Percentiles rank a stretch among this genome's conserved stretches.
Evolutionary conservation across 2,888 invertebrate species (phyloP).

Genomic region (Hypselothyrea guttata): DNA sequence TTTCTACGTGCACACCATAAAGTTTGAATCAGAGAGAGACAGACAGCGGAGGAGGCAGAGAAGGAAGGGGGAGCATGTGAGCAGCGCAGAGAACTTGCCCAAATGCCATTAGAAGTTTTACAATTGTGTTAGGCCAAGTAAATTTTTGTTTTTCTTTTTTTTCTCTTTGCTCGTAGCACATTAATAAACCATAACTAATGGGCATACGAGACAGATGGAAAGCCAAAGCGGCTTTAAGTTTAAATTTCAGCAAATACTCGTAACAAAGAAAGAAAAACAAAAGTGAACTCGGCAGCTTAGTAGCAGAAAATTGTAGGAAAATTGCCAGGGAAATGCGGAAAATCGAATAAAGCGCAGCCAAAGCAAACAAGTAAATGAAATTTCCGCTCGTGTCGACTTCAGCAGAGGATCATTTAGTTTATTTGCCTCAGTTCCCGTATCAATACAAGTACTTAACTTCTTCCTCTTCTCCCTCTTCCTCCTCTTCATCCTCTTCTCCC

Average conservation of each 20-base stretch:
- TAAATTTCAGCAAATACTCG: slow-evolving; percentile 26
- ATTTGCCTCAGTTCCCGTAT: slow-evolving; percentile 25
- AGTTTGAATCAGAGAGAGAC: slow-evolving; percentile 59
- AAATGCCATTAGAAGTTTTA: slow-evolving; percentile 72
- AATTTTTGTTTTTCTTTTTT: slow-evolving; percentile 22
- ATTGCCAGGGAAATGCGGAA: slow-evolving; percentile 20
- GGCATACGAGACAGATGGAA: slow-evolving; percentile 28
- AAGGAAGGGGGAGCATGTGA: neutral
- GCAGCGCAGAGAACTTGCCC: slow-evolving; percentile 41
- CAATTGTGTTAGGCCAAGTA: slow-evolving; percentile 63
- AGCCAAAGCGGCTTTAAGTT: slow-evolving; percentile 30
- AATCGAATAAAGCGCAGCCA: slow-evolving; percentile 53
- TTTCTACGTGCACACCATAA: slow-evolving; percentile 71
- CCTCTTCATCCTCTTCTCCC: no score
- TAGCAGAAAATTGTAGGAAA: no score
- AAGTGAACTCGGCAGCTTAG: slow-evolving; percentile 22
- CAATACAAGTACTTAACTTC: slow-evolving; percentile 31
- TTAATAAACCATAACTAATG: slow-evolving; percentile 73
- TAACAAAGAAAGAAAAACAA: slow-evolving; percentile 19
- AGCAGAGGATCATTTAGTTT: slow-evolving; percentile 6
- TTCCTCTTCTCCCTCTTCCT: no score
- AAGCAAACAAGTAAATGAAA: slow-evolving; percentile 75
- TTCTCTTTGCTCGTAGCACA: slow-evolving; percentile 31
- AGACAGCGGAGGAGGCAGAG: slow-evolving; percentile 11
- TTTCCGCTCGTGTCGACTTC: slow-evolving; percentile 57